Evolutionary conservation across 2,888 invertebrate genomes (phyloP).

Genomic region (Dione juno): DNA sequence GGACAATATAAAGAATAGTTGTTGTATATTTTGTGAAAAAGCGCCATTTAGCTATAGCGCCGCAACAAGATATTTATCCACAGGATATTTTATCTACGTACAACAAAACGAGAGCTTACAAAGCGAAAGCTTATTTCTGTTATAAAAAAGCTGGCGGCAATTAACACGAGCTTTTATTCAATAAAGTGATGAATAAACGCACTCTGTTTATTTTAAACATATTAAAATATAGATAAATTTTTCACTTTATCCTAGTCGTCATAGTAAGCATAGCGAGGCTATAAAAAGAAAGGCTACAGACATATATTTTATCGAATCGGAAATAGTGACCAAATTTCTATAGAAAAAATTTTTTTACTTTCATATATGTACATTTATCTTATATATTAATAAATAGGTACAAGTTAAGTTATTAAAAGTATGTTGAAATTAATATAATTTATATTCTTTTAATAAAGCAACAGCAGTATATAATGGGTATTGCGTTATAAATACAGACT

Average conservation of each 20-base stretch:
- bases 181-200: neutral
- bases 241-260: neutral
- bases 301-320: too few relatives aligned
- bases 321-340: too few relatives aligned
- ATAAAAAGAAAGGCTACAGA: too few relatives aligned
- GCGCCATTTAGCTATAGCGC: neutral
- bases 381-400: too few relatives aligned
- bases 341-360: too few relatives aligned
- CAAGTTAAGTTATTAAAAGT: neutral
- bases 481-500: too few relatives aligned
- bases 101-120: slow-evolving; percentile 13
- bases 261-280: too few relatives aligned
- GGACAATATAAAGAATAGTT: neutral
- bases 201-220: neutral
- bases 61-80: neutral
- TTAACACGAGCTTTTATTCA: slow-evolving; percentile 2
- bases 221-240: too few relatives aligned
- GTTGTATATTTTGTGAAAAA: slow-evolving; percentile 2
- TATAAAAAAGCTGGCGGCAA: neutral
- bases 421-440: neutral
- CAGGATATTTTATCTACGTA: slow-evolving; percentile 9
- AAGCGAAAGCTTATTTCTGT: slow-evolving; percentile 11
- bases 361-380: too few relatives aligned
- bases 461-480: neutral
- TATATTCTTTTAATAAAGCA: neutral